A percentile compares a stretch with the other conserved stretches of the same genome.
Conservation (phyloP, 2,888 invertebrate genomes). For the Cacoxenus indagator region DNA sequence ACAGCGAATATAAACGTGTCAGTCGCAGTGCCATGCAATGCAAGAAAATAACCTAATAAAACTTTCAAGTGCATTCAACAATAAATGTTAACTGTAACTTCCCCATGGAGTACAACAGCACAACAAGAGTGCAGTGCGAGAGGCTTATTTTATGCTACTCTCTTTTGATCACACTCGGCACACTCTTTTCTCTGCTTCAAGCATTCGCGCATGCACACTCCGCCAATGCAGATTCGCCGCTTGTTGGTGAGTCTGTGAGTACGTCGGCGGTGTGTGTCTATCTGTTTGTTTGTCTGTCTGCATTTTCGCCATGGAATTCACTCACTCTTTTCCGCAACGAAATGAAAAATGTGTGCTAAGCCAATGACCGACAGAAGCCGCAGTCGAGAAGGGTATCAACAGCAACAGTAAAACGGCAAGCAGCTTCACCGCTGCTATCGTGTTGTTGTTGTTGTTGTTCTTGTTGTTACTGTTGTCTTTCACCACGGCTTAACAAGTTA, state of each 20-base stretch:
- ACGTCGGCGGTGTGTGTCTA: not conserved
- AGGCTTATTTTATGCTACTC: not conserved
- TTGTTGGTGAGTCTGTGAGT: not conserved
- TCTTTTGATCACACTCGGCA: not conserved
- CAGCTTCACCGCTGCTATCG: constrained; percentile 20
- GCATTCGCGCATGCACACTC: constrained; percentile 17
- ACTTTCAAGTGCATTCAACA: constrained; percentile 43
- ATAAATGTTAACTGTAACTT: constrained; percentile 30
- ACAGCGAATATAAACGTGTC: constrained; percentile 32
- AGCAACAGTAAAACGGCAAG: constrained; percentile 37
- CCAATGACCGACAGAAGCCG: constrained; percentile 69
- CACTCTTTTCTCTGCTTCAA: not conserved
- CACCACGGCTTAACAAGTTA: constrained; percentile 29
- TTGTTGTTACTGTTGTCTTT: constrained; percentile 30
- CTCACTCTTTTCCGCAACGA: constrained; percentile 67
- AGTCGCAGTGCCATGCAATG: constrained; percentile 24
- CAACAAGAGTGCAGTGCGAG: not conserved
- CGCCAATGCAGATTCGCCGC: not conserved
- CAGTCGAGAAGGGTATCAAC: constrained; percentile 27
- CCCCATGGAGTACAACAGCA: constrained; percentile 21
- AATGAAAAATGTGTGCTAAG: constrained; percentile 70
- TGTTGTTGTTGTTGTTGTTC: constrained; percentile 40
- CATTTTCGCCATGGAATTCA: constrained; percentile 51
- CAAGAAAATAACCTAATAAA: constrained; percentile 32
- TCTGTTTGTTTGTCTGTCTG: constrained; percentile 11